A percentile compares a stretch with the other conserved stretches of the same genome.
Conservation (phyloP, 2,888 invertebrate genomes). For the Meganola albula region DNA sequence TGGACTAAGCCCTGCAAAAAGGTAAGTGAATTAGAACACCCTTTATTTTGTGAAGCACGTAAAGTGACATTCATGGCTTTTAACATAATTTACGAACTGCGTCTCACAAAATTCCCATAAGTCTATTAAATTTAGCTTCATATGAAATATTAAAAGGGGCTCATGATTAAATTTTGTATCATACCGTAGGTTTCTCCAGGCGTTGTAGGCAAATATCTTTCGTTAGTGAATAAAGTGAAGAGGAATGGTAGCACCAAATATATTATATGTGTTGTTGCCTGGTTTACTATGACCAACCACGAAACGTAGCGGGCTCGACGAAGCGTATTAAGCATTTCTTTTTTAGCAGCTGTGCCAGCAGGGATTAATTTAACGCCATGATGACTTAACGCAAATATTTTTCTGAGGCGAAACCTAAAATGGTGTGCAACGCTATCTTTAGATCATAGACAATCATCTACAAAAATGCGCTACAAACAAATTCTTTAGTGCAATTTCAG, state of each 20-base stretch:
- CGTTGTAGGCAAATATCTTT: constrained; percentile 45
- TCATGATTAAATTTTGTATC: constrained; percentile 1
- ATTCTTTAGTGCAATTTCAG: no score
- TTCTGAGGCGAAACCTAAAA: constrained; percentile 35
- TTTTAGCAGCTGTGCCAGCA: constrained; percentile 25
- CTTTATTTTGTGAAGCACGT: no score
- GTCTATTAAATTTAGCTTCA: no score
- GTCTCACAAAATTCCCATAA: no score
- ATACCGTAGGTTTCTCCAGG: constrained; percentile 49
- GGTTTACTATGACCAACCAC: constrained; percentile 44
- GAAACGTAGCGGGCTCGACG: constrained; percentile 35
- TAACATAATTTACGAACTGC: no score
- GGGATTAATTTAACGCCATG: constrained; percentile 38
- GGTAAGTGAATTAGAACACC: no score
- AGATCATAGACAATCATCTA: no score
- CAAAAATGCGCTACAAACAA: no score
- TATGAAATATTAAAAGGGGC: no score
- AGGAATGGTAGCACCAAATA: constrained; percentile 45
- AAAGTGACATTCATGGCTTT: no score
- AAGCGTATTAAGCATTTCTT: constrained; percentile 31
- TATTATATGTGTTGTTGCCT: constrained; percentile 34
- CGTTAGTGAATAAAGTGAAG: constrained; percentile 37
- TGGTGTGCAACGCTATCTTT: no score
- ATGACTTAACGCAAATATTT: constrained; percentile 38
- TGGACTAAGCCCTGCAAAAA: constrained; percentile 40